Evolutionary conservation across 2,888 invertebrate species (phyloP).

Genomic region (Oxycera nigricornis): DNA sequence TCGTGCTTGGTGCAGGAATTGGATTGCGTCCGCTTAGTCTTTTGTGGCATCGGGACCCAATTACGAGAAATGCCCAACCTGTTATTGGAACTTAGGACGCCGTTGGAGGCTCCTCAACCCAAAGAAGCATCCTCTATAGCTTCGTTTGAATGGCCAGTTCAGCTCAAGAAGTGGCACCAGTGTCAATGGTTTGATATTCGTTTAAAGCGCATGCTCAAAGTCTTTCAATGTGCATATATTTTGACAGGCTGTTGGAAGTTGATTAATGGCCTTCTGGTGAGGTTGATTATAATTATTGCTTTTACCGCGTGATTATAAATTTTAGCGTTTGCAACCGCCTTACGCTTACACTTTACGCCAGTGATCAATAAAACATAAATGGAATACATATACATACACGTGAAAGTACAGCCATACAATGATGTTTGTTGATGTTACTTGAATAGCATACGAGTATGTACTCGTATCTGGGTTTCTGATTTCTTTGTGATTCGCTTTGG

Average conservation of each 20-base stretch:
- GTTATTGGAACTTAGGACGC: conserved; percentile 17
- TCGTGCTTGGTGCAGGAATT: neutral
- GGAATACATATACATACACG: too few relatives aligned
- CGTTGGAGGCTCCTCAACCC: neutral
- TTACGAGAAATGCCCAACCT: conserved; percentile 29
- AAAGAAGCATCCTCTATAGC: neutral
- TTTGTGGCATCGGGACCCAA: conserved; percentile 20
- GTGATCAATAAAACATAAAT: too few relatives aligned
- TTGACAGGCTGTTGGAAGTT: conserved; percentile 9
- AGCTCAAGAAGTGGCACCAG: neutral
- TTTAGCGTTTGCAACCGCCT: neutral
- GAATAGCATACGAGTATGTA: too few relatives aligned
- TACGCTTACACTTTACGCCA: neutral
- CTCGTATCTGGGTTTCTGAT: too few relatives aligned
- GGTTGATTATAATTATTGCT: neutral
- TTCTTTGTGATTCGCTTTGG: too few relatives aligned
- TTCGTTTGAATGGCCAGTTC: neutral
- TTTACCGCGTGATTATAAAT: conserved; percentile 3
- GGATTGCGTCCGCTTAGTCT: neutral
- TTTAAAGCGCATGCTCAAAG: neutral
- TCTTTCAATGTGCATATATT: neutral
- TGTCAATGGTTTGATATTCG: neutral
- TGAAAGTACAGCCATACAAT: too few relatives aligned
- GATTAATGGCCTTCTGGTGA: neutral
- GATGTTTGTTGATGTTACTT: too few relatives aligned